Evolutionary conservation across 2,888 invertebrate species (phyloP), one percentile per base, ranked within the genome.

Genomic region (Brenthis hecate): DNA sequence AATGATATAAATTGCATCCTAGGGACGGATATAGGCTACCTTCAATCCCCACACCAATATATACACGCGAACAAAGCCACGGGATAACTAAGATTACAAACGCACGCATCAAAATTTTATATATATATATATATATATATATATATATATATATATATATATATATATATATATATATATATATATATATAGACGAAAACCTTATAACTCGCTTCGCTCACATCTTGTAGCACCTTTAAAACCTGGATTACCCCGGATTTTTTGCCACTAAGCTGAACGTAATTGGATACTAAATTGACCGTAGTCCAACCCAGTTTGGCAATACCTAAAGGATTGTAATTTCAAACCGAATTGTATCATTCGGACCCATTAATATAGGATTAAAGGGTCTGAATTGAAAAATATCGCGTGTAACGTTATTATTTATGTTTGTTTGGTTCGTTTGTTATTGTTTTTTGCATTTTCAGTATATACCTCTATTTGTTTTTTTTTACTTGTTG

Each of bases 261-360:
- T 91, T 92, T 88, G 86, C 85, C 83, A 86, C 91, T 91, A 92
- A 92, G 91, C 91, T 87, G 84, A 80, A 82, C 90, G 89, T 91
- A 92, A 92, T 92, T 92, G 91, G 89, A 91, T 90, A 85, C 87
- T 87, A 91, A 91, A 92, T 91, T 89, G 91, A 91, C 91, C 90
- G 89, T 69, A 68, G 73, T 69, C 70, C 72, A 79, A 80, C 81
- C 78, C 80, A 75, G 81, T 80, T 81, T 80, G 83, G 80, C 82
- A 78, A 80, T 81, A 76, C 74, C 73, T 73, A 81, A 82, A 81
- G 84, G 82, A 83, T 86, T 84, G 82, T 83, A 79, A 82, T 76
- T 74, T 72, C 65, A 57, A 66, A 68, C 68, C 72, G 71, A 71
- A 74, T 77, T 75, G 68, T 71, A 74, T 72, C 80, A 83, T 85